Evolutionary conservation across 2,113 vertebrate species (phyloP).

Genomic region (Cyprinus carpio): DNA sequence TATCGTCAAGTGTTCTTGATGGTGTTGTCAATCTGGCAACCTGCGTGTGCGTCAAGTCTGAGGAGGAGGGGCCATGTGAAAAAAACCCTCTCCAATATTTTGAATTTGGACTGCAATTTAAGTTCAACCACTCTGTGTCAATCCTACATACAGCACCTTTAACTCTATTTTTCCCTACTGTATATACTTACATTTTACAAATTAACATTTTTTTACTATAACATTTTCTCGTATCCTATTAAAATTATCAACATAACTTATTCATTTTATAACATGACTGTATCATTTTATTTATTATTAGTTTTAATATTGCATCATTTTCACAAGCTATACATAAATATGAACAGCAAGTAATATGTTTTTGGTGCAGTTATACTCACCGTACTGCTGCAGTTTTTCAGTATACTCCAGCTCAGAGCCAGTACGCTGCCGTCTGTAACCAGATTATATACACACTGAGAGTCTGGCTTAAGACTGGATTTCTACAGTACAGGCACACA

Average conservation of each 20-base stretch:
- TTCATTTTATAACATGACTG: not conserved
- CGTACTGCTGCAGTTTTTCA: constrained; percentile 96
- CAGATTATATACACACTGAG: constrained; percentile 47
- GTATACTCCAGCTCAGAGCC: constrained; percentile 92
- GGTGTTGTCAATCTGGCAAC: too few species aligned
- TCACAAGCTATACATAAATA: not conserved
- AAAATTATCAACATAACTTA: not conserved
- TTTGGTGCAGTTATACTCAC: constrained; percentile 74
- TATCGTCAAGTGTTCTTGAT: too few species aligned
- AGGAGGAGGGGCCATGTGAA: too few species aligned
- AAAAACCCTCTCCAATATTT: too few species aligned
- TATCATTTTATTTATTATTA: not conserved
- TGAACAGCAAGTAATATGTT: not conserved
- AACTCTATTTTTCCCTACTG: fast-evolving
- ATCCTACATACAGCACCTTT: too few species aligned
- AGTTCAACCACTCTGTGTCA: too few species aligned
- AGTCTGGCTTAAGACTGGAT: constrained; percentile 32
- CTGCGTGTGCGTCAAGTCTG: too few species aligned
- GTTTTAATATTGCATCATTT: not conserved
- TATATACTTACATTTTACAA: not conserved
- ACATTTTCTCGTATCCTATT: not conserved
- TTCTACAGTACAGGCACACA: not conserved
- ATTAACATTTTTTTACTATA: not conserved
- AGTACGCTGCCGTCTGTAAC: constrained; percentile 90
- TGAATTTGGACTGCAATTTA: too few species aligned